Percentiles rank a stretch among this genome's conserved stretches.
These are phyloP conservation scores for Actias luna DNA, from an alignment of 2,888 invertebrate species.

Conservation along the genomic window DNA sequence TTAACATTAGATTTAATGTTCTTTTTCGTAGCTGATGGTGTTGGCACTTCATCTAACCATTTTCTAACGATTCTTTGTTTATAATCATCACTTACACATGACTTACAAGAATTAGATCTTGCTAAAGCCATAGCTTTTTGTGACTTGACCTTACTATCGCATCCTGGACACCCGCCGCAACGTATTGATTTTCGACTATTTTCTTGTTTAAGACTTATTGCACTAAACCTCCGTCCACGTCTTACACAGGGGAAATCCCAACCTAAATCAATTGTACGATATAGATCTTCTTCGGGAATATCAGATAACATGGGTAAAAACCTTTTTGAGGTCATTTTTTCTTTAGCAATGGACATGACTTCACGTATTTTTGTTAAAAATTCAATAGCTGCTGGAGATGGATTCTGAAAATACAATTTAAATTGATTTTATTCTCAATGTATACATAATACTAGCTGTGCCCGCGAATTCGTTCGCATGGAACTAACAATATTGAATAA, in stretches of 20 bases:
- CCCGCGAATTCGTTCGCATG: no score
- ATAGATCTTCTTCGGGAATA: slow-evolving; percentile 89
- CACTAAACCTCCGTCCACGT: slow-evolving; percentile 79
- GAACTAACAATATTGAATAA: no score
- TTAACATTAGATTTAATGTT: slow-evolving; percentile 66
- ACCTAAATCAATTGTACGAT: slow-evolving; percentile 72
- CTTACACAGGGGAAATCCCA: slow-evolving; percentile 75
- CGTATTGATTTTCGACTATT: slow-evolving; percentile 81
- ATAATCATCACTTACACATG: slow-evolving; percentile 83
- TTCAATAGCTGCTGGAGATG: slow-evolving; percentile 94
- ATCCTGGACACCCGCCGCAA: slow-evolving; percentile 87
- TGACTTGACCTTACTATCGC: slow-evolving; percentile 66
- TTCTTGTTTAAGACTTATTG: slow-evolving; percentile 83
- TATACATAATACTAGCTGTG: no score
- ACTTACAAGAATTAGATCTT: slow-evolving; percentile 79
- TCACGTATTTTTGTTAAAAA: slow-evolving; percentile 94
- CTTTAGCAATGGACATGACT: slow-evolving; percentile 93
- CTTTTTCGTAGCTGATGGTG: slow-evolving; percentile 43
- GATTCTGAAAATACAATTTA: slow-evolving; percentile 83
- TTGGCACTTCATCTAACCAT: slow-evolving; percentile 88
- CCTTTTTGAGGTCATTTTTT: slow-evolving; percentile 91
- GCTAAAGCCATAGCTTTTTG: slow-evolving; percentile 55
- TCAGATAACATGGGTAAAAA: slow-evolving; percentile 89
- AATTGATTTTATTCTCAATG: not conserved
- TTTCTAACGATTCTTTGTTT: slow-evolving; percentile 89